A percentile compares a stretch with the other conserved stretches of the same genome.
phyloP scores from a whole-genome alignment of 35 echinoderm and acorn worm genomes.

The Acanthaster planci region DNA sequence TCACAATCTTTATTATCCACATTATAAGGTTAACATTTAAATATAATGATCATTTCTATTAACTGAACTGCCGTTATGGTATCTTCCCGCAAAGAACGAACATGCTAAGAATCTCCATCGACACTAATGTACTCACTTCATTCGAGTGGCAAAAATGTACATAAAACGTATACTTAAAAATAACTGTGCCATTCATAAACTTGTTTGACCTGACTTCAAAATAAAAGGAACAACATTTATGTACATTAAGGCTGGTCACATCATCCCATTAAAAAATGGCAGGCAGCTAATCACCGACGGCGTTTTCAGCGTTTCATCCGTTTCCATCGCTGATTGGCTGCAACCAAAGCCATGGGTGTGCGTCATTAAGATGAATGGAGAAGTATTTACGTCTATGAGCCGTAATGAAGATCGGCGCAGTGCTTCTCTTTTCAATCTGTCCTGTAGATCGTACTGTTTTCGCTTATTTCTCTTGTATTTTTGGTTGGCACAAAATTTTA shows the following conservation, averaged over 20 bases:
- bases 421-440: no score
- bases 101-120: not conserved
- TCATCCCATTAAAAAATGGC: no score
- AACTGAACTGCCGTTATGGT: not conserved
- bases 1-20: conserved; percentile 25
- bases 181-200: not conserved
- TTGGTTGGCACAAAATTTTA: no score
- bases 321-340: no score
- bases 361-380: no score
- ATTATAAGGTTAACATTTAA: conserved; percentile 19
- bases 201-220: not conserved
- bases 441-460: no score
- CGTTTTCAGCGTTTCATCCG: no score
- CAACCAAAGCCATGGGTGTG: no score
- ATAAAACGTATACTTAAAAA: not conserved
- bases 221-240: not conserved
- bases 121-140: conserved; percentile 4
- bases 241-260: not conserved
- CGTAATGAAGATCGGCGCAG: no score
- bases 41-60: conserved; percentile 14
- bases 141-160: conserved; percentile 16
- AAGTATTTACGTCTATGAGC: no score
- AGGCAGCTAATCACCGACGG: no score
- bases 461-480: no score
- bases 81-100: conserved; percentile 8